These are phyloP conservation scores for Heliocidaris tuberculata DNA, from an alignment of 35 echinoderm and acorn worm genomes.

Conservation along the genomic window DNA sequence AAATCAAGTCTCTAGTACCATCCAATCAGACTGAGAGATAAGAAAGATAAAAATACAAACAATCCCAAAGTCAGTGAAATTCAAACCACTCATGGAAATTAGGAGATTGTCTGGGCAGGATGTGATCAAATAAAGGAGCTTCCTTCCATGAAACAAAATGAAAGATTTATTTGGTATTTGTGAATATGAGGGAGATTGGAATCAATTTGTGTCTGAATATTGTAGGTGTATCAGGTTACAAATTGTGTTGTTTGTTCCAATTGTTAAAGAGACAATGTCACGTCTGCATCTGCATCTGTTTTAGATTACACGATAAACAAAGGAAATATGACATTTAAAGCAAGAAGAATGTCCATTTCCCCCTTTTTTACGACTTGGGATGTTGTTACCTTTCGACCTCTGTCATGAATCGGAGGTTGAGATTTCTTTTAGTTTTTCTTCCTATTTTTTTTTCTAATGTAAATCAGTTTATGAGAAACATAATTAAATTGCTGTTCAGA, in stretches of 20 bases:
- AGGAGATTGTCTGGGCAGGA: background rate
- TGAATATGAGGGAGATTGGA: background rate
- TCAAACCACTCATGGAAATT: background rate
- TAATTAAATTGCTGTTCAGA: no score
- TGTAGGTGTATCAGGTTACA: background rate
- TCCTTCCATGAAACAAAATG: background rate
- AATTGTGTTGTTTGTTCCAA: background rate
- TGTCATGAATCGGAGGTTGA: background rate
- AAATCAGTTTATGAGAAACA: no score
- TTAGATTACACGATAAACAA: background rate
- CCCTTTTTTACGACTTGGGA: background rate
- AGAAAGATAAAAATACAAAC: background rate
- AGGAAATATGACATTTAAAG: background rate
- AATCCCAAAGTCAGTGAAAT: background rate
- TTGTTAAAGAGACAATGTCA: background rate
- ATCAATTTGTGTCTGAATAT: background rate
- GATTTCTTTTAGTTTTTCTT: background rate
- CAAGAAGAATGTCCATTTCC: background rate
- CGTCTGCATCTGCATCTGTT: background rate
- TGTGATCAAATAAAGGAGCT: background rate
- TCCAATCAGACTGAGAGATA: background rate
- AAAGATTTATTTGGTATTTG: background rate
- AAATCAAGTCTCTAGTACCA: background rate
- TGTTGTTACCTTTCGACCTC: background rate
- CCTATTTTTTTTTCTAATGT: background rate